A percentile compares a stretch with the other conserved stretches of the same genome.
Conservation (phyloP, 2,113 vertebrate genomes). For the Rhea americana region DNA sequence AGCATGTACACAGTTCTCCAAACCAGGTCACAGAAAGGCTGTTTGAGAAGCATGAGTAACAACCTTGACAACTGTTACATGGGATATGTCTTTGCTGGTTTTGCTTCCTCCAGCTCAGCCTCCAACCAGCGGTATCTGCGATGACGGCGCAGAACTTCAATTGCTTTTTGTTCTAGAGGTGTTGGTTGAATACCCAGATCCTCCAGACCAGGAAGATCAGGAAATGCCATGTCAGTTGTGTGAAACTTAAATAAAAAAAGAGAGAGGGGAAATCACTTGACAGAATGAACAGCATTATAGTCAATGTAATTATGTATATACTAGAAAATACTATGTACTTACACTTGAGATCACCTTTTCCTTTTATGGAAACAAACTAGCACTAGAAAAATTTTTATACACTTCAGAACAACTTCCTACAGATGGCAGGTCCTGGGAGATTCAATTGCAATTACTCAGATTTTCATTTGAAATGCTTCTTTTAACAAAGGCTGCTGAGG, state of each 20-base stretch:
- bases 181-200: slow-evolving; percentile 86
- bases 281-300: neutral
- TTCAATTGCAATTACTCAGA: neutral
- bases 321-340: neutral
- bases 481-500: neutral
- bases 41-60: neutral
- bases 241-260: slow-evolving; percentile 80
- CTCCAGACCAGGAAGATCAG: slow-evolving; percentile 89
- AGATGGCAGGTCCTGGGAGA: neutral
- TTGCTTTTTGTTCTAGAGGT: slow-evolving; percentile 87
- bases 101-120: slow-evolving; percentile 82
- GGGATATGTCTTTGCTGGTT: slow-evolving; percentile 83
- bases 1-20: slow-evolving; percentile 42
- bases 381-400: neutral
- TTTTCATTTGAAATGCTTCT: neutral
- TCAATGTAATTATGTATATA: neutral
- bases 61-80: slow-evolving; percentile 60
- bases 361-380: neutral
- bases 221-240: slow-evolving; percentile 84
- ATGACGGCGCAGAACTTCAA: slow-evolving; percentile 91
- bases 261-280: neutral
- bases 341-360: neutral
- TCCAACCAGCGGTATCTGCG: slow-evolving; percentile 88
- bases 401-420: neutral
- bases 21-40: neutral